A percentile compares a stretch with the other conserved stretches of the same genome.
Evolutionary conservation across 2,888 invertebrate genomes (phyloP).

Genomic region (Callyntrura guangdongensis): DNA sequence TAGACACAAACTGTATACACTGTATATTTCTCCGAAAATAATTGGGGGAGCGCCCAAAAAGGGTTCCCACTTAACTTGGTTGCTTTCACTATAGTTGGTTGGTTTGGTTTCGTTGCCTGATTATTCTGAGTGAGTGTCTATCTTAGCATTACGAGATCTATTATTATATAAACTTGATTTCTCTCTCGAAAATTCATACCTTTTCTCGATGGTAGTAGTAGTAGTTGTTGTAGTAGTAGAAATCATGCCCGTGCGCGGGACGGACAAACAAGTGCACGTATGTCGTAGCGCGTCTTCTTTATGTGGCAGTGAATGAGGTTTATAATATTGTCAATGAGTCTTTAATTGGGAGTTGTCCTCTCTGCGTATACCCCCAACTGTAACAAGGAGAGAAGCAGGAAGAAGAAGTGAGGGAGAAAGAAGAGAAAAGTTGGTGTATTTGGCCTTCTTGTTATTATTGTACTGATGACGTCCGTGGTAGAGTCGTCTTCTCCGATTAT

Average conservation of each 20-base stretch:
- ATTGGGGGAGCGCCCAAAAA: constrained; percentile 77
- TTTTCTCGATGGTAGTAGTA: constrained; percentile 30
- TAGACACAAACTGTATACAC: not conserved
- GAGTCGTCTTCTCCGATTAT: constrained; percentile 51
- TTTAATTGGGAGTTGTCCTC: constrained; percentile 42
- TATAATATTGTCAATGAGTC: constrained; percentile 63
- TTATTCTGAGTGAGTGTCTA: constrained; percentile 74
- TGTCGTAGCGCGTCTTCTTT: constrained; percentile 11
- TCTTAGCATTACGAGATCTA: constrained; percentile 46
- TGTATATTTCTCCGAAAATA: constrained; percentile 63
- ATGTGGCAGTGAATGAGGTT: constrained; percentile 39
- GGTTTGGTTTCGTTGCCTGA: constrained; percentile 65
- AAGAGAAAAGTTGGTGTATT: constrained; percentile 18
- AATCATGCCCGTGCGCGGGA: not conserved
- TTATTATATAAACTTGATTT: constrained; percentile 69
- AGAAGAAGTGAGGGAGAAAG: not conserved
- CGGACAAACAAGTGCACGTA: constrained; percentile 15
- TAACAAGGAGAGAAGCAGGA: constrained; percentile 20
- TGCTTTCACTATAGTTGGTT: constrained; percentile 77
- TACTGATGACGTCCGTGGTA: constrained; percentile 20
- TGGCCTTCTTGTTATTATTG: constrained; percentile 35
- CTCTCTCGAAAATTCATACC: constrained; percentile 52
- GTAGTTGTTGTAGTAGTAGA: not conserved
- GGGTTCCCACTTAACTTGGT: constrained; percentile 71
- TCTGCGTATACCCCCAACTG: not conserved